phyloP scores from a whole-genome alignment of 1,140 invertebrate species.

The Yoshiicerus persimilis region DNA sequence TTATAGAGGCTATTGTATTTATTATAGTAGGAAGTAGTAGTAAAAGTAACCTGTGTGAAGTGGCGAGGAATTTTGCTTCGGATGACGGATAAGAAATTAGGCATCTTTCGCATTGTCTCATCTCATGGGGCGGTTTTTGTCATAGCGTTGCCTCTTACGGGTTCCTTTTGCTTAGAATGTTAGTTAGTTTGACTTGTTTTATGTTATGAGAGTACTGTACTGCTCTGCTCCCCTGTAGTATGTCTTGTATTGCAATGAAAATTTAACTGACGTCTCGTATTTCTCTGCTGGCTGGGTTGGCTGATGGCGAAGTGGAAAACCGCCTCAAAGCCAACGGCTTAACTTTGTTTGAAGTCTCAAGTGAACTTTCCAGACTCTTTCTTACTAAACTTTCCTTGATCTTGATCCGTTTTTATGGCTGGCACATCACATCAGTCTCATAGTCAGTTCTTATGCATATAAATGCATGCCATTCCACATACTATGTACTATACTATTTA shows the following conservation, averaged over 20 bases:
- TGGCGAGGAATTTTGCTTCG: conserved; percentile 49
- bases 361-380: conserved; percentile 5
- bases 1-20: no score
- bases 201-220: not conserved
- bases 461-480: not conserved
- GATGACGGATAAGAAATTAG: conserved; percentile 47
- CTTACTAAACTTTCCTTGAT: conserved; percentile 14
- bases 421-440: not conserved
- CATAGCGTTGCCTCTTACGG: not conserved
- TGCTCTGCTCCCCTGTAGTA: not conserved
- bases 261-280: not conserved
- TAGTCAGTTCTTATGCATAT: not conserved
- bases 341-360: conserved; percentile 20
- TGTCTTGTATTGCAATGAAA: not conserved
- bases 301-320: conserved; percentile 2
- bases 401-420: conserved; percentile 19
- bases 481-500: not conserved
- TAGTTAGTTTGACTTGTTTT: not conserved
- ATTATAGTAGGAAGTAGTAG: not conserved
- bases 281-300: not conserved
- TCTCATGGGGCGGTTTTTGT: conserved; percentile 24
- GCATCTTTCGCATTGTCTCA: conserved; percentile 47
- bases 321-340: conserved; percentile 1
- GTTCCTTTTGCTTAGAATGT: not conserved
- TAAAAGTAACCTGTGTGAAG: conserved; percentile 46